Evolutionary conservation across 2,797 vertebrate species (phyloP).

Genomic region (Scomberomorus guttatus): DNA sequence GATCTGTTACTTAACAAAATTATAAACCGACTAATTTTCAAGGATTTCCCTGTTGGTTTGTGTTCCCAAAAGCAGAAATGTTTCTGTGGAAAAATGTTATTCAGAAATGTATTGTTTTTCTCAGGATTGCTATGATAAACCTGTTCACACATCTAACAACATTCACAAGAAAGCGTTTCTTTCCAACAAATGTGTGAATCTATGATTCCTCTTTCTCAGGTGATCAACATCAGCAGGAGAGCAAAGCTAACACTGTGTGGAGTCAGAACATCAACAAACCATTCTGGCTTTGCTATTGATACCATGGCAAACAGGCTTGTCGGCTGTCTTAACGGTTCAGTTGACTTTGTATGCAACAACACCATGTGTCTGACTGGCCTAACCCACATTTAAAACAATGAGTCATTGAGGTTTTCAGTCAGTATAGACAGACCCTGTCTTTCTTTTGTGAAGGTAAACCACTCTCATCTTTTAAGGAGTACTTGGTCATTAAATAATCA

Average conservation of each 20-base stretch:
- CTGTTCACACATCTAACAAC: neutral
- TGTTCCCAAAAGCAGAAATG: neutral
- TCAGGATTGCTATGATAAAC: neutral
- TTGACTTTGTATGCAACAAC: conserved; percentile 32
- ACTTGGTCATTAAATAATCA: conserved; percentile 11
- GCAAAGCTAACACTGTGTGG: neutral
- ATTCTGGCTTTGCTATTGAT: conserved; percentile 18
- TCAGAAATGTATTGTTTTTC: neutral
- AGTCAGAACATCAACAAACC: neutral
- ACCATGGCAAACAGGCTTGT: conserved; percentile 13
- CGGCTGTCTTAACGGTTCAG: conserved; percentile 22
- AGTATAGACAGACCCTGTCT: neutral
- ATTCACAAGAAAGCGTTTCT: neutral
- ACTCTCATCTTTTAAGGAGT: conserved; percentile 22
- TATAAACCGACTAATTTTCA: neutral
- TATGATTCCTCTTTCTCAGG: neutral
- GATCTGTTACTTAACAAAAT: accelerated
- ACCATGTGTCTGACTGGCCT: conserved; percentile 23
- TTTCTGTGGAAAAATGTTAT: neutral
- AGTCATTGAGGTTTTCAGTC: conserved; percentile 11
- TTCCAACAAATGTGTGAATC: neutral
- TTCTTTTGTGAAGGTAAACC: conserved; percentile 4
- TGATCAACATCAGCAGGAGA: neutral
- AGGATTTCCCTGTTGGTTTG: neutral
- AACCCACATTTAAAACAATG: conserved; percentile 24